A percentile compares a stretch with the other conserved stretches of the same genome.
Evolutionary conservation across 2,113 vertebrate genomes (phyloP).

Genomic region (Phyllopteryx taeniolatus): DNA sequence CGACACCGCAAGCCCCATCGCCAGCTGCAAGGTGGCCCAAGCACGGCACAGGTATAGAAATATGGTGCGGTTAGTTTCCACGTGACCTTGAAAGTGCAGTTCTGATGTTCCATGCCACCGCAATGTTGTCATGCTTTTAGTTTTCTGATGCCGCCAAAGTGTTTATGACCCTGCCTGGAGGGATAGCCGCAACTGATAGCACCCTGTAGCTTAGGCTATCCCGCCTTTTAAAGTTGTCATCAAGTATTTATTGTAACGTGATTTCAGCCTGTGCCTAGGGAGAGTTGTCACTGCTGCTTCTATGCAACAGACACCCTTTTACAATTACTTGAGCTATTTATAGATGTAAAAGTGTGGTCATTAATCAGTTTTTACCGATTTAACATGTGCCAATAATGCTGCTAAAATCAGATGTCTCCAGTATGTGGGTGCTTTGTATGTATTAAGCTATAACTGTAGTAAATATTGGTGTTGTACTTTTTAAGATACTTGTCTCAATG

Average conservation of each 20-base stretch:
- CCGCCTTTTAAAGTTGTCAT: not conserved
- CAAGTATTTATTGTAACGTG: slow-evolving; percentile 2
- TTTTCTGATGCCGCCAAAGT: slow-evolving; percentile 91
- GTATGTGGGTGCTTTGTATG: slow-evolving; percentile 36
- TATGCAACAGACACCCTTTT: slow-evolving; percentile 11
- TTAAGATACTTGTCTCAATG: not conserved
- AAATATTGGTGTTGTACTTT: slow-evolving; percentile 27
- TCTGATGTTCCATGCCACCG: not conserved
- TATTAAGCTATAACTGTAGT: slow-evolving; percentile 17
- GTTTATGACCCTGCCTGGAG: slow-evolving; percentile 84
- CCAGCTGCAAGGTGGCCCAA: slow-evolving; percentile 80
- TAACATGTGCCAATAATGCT: slow-evolving; percentile 50
- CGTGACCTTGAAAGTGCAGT: not conserved
- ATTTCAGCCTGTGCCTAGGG: slow-evolving; percentile 34
- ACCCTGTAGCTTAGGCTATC: not conserved
- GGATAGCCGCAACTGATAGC: slow-evolving; percentile 85
- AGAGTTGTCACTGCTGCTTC: slow-evolving; percentile 49
- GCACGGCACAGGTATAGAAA: slow-evolving; percentile 81
- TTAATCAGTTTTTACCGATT: slow-evolving; percentile 38
- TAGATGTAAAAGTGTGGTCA: slow-evolving; percentile 31
- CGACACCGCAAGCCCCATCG: slow-evolving; percentile 38
- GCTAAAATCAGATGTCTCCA: slow-evolving; percentile 17
- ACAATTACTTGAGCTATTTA: slow-evolving; percentile 19
- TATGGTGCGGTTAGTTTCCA: not conserved
- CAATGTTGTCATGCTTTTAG: slow-evolving; percentile 52